Base-by-base conservation (phyloP, 1,140 invertebrate species). In the Chymomyza costata region DNA sequence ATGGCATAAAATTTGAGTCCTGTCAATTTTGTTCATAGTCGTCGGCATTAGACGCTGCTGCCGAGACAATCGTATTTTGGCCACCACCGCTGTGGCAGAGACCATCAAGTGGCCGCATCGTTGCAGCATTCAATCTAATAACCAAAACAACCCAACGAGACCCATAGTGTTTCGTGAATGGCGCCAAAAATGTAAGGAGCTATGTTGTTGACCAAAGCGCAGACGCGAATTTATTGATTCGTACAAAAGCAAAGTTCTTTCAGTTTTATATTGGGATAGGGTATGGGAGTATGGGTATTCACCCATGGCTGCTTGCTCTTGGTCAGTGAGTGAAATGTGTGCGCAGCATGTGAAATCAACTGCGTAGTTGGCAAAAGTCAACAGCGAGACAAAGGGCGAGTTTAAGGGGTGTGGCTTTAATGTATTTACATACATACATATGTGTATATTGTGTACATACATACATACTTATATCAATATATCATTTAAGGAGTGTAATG, bases 341-440 rank as follows among this genome's bases (percentile, higher is more conserved):
- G 25, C n/a, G 38, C 54, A 50, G 57, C 66, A 78, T 76, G 65
- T 63, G 60, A 64, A 78, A 80, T 67, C 71, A 80, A 80, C 73
- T 80, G 73, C 73, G 73, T 80, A 80, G 73, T 80, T 65, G 58
- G 38, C 73, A 73, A 80, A 68, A 80, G 59, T 80, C 73, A 73
- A 56, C 61, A 60, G 32, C 47, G 55, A 41, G 57, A 48, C 57
- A 34, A n/a, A 43, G 49, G 35, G 25, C 43, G 50, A 53, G 50
- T 53, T 57, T 52, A 15, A 17, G 31, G 45, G 34, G 38, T 10
- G 16, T 28, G 7, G n/a, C n/a, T n/a, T n/a, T n/a, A n/a, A n/a
- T n/a, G n/a, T n/a, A n/a, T n/a, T n/a, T n/a, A n/a, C n/a, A n/a
- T n/a, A n/a, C n/a, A n/a, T n/a, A n/a, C n/a, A n/a, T n/a, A n/a